These are phyloP conservation scores for Charina bottae DNA, from an alignment of 2,113 vertebrate genomes.

Conservation along the genomic window DNA sequence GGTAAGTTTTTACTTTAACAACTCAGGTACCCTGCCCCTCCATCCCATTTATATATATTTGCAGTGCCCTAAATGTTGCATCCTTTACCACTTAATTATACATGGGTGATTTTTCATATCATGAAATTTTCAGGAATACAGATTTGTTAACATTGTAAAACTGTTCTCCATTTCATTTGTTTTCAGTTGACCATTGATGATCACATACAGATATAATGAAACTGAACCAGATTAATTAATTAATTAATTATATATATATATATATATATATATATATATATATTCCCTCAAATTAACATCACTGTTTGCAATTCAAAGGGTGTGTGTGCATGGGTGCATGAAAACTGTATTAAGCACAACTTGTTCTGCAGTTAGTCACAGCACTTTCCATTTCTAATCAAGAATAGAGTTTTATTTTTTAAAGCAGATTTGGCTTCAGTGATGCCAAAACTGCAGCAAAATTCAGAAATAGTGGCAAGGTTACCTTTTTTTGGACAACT, in stretches of 20 bases:
- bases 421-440: neutral
- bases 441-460: neutral
- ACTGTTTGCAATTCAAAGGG: neutral
- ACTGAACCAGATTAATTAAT: neutral
- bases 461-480: neutral
- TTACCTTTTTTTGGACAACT: neutral
- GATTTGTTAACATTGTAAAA: neutral
- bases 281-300: constrained; percentile 4
- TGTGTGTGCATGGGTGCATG: neutral
- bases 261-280: no score
- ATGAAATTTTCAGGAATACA: neutral
- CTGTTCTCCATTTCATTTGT: constrained; percentile 1
- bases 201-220: neutral
- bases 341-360: neutral
- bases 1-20: neutral
- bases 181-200: neutral
- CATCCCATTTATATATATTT: neutral
- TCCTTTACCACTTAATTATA: neutral
- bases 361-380: neutral
- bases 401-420: neutral
- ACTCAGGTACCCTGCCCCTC: neutral
- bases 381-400: neutral
- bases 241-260: no score
- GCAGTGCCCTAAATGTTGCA: neutral
- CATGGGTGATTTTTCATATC: neutral